Percentiles rank a stretch among this genome's conserved stretches.
phyloP scores from a whole-genome alignment of 2,797 vertebrate species.

The Acipenser transmontanus region DNA sequence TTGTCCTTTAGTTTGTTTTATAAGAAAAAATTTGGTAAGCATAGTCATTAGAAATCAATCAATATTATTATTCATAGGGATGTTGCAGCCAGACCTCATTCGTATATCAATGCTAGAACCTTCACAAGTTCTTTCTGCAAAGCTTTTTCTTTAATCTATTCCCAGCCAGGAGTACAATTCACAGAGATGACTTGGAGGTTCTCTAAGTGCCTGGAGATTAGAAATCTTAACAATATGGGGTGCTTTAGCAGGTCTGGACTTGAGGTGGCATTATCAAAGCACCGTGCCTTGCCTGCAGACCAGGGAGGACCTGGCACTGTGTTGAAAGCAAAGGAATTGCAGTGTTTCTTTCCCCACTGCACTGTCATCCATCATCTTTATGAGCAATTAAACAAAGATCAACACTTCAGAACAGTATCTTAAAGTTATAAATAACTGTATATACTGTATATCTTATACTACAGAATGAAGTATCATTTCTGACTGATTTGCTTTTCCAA shows the following conservation, averaged over 20 bases:
- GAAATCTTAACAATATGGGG: conserved; percentile 15
- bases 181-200: conserved; percentile 15
- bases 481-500: no score
- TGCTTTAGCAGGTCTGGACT: conserved; percentile 13
- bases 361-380: conserved; percentile 19
- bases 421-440: not conserved
- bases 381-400: conserved; percentile 19
- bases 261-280: conserved; percentile 20
- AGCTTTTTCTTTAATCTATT: conserved; percentile 7
- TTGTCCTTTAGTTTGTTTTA: no score
- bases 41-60: not conserved
- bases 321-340: conserved; percentile 2
- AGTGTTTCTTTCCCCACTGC: conserved; percentile 4
- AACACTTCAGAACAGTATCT: not conserved
- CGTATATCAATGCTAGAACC: conserved; percentile 12
- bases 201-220: conserved; percentile 12
- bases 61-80: no score
- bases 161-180: conserved; percentile 11
- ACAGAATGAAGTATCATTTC: no score
- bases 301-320: not conserved
- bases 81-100: not conserved
- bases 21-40: not conserved
- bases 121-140: not conserved
- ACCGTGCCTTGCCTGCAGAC: conserved; percentile 4
- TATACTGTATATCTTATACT: not conserved